Conservation (phyloP, 2,888 invertebrate genomes). For the Plusia festucae region DNA sequence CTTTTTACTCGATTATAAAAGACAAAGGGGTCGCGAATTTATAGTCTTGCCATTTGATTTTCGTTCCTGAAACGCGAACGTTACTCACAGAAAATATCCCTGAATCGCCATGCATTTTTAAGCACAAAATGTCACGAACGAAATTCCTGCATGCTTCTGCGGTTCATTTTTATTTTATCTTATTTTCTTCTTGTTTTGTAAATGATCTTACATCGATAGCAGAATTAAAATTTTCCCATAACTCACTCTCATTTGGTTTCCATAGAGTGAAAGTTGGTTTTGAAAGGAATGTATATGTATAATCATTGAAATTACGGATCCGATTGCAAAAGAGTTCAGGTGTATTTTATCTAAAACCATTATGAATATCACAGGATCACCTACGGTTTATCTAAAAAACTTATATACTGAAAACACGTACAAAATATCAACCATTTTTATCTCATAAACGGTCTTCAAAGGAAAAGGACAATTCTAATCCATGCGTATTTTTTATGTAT, state of each 20-base stretch:
- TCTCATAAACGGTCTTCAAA: too few species aligned
- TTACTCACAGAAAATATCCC: not conserved
- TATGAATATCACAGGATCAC: too few species aligned
- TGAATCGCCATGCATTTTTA: not conserved
- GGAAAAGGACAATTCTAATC: too few species aligned
- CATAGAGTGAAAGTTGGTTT: not conserved
- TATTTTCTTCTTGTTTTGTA: too few species aligned
- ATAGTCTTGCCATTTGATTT: constrained; percentile 39
- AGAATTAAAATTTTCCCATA: not conserved
- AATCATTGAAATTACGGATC: not conserved
- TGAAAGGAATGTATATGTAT: not conserved
- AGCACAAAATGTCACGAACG: not conserved
- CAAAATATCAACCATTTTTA: too few species aligned
- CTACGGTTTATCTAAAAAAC: not conserved
- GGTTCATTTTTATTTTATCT: not conserved
- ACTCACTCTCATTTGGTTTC: not conserved
- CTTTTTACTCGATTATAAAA: constrained; percentile 46
- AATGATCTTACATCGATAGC: not conserved
- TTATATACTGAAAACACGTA: not conserved
- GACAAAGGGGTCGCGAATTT: constrained; percentile 32
- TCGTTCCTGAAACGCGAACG: not conserved
- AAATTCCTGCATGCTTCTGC: not conserved
- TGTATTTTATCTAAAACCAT: not conserved
- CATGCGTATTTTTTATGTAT: too few species aligned
- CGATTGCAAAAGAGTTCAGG: not conserved